Evolutionary conservation across 2,797 vertebrate genomes (phyloP), one percentile per base, ranked within the genome.

Genomic region (Cetoscarus ocellatus): DNA sequence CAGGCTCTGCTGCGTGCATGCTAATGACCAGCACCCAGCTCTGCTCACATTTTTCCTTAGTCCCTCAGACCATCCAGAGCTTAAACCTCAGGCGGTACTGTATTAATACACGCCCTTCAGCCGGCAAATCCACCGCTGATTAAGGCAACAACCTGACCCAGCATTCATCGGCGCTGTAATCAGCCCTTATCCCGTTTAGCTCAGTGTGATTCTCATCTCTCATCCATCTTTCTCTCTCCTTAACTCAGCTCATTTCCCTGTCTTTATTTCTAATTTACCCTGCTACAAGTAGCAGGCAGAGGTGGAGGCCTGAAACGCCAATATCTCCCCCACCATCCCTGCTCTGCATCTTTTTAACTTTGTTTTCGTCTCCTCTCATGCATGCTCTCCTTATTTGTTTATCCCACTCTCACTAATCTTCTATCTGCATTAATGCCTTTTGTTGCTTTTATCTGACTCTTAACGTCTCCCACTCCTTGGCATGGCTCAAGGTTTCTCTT

Each of bases 1-100:
- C 81, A 83, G 68, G 83, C 88, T 84, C 88, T 90, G 82, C 75
- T 67, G 77, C 85, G 45, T 77, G 87, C 90, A 91, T 91, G 83
- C 82, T 89, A 89, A 92, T 91, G 86, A 84, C 63, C 27, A 58
- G 61, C 73, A 71, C 45, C 68, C 82, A 27, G 65, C 52, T 79
- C 72, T 38, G 42, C 27, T 19, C 76, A 45, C 14, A 7, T 67
- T 62, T 61, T 64, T 75, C 63, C 61, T 59, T 75, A 38, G 76
- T 53, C 6, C 45, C 74, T 38, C 54, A 38, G 57, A 73, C 62
- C 64, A 55, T 75, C 76, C 61, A 2, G 56, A 6, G 72, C 70
- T 62, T 78, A 82, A 77, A 85, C 68, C 74, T 86, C 56, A 27
- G 80, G 71, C 80, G 62, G n/a, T 19, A 67, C 83, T 72, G 79